A percentile compares a stretch with the other conserved stretches of the same genome.
These are phyloP conservation scores for Ramphastos sulfuratus DNA, from an alignment of 2,113 vertebrate genomes.

Conservation along the genomic window DNA sequence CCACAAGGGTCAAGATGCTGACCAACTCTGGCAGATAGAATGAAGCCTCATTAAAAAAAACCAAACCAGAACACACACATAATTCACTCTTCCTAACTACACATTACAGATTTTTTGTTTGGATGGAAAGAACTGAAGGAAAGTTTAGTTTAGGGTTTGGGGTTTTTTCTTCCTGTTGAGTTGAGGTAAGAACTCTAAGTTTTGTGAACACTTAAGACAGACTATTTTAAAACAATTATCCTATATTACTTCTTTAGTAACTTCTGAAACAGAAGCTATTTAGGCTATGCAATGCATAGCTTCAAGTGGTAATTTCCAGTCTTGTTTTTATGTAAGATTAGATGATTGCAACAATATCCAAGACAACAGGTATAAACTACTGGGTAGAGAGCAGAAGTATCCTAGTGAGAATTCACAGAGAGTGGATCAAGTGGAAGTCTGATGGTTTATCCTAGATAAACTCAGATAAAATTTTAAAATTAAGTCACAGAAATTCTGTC, in stretches of 20 bases:
- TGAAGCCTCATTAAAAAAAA: not conserved
- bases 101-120: not conserved
- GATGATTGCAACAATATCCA: not conserved
- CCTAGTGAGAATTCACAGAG: not conserved
- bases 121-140: not conserved
- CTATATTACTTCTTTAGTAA: not conserved
- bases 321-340: not conserved
- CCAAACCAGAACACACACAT: not conserved
- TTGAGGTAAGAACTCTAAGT: no score
- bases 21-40: not conserved
- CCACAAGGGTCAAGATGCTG: not conserved
- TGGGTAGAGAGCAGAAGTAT: not conserved
- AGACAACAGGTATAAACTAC: not conserved
- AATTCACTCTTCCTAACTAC: not conserved
- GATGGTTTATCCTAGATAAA: not conserved
- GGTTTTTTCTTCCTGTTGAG: not conserved
- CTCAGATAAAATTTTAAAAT: not conserved
- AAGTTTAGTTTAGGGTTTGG: not conserved
- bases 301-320: not conserved
- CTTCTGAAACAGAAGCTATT: not conserved
- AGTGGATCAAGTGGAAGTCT: not conserved
- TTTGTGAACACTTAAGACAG: not conserved
- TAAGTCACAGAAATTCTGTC: not conserved
- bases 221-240: not conserved
- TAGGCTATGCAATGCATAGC: not conserved